A percentile compares a stretch with the other conserved stretches of the same genome.
phyloP scores from a whole-genome alignment of 2,888 invertebrate genomes.

The Stenurella melanura region DNA sequence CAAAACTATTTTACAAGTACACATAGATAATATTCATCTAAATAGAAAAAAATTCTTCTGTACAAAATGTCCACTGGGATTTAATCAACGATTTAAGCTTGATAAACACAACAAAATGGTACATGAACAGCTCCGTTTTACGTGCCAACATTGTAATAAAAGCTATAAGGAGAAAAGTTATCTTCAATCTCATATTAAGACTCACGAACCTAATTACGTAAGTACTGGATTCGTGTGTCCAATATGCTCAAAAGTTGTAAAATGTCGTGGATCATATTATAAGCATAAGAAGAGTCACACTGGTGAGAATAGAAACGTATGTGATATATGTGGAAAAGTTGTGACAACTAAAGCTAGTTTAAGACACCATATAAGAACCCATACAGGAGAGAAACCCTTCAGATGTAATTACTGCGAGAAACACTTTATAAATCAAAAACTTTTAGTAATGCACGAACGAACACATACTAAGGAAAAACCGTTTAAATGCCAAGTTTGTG shows the following conservation, averaged over 20 bases:
- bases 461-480: constrained; percentile 12
- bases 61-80: constrained; percentile 59
- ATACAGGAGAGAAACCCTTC: not conserved
- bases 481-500: constrained; percentile 45
- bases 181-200: constrained; percentile 55
- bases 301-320: constrained; percentile 41
- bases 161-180: constrained; percentile 58
- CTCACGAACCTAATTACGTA: constrained; percentile 54
- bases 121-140: constrained; percentile 59
- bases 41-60: constrained; percentile 70
- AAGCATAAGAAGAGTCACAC: constrained; percentile 34
- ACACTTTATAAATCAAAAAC: not conserved
- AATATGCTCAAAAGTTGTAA: not conserved
- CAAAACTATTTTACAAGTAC: constrained; percentile 53
- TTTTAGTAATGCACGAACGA: not conserved
- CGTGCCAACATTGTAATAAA: constrained; percentile 61
- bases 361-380: not conserved
- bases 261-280: not conserved
- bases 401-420: not conserved
- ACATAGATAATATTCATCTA: constrained; percentile 69
- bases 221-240: constrained; percentile 46
- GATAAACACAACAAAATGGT: constrained; percentile 57
- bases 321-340: constrained; percentile 57
- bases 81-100: constrained; percentile 54
- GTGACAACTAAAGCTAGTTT: not conserved